Conservation (phyloP, 2,797 vertebrate genomes). For the Tauraco hartlaubi region DNA sequence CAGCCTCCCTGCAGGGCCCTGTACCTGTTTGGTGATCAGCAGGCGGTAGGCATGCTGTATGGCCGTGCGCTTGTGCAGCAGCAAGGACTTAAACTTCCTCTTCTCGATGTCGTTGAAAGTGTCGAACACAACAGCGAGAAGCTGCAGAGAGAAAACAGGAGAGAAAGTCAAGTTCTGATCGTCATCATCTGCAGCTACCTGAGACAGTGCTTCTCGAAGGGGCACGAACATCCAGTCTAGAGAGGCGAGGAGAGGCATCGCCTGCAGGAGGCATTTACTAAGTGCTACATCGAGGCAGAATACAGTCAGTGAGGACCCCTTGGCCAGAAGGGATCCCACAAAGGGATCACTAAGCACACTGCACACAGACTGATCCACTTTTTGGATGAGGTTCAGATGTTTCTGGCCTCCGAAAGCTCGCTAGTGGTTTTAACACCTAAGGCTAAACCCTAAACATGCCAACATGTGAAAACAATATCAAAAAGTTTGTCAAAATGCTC, state of each 20-base stretch:
- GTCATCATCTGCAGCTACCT: neutral
- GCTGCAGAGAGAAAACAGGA: conserved; percentile 76
- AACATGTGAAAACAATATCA: neutral
- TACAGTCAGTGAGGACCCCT: rapidly evolving
- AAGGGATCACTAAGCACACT: neutral
- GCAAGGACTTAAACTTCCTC: conserved; percentile 96
- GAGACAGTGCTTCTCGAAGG: neutral
- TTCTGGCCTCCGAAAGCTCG: neutral
- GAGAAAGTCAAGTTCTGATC: neutral
- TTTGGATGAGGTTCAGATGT: neutral
- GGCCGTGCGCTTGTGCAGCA: conserved; percentile 94
- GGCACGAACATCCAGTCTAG: neutral
- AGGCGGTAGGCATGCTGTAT: conserved; percentile 92
- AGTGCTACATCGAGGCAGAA: neutral
- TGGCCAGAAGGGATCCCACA: neutral
- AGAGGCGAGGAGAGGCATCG: neutral
- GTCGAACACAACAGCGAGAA: conserved; percentile 97
- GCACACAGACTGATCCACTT: neutral
- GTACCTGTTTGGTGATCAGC: conserved; percentile 92
- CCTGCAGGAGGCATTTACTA: neutral
- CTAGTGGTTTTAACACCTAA: neutral
- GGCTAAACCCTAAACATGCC: neutral
- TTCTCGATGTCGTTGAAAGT: conserved; percentile 98
- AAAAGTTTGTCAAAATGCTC: neutral
- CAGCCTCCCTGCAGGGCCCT: neutral